Evolutionary conservation across 2,888 invertebrate genomes (phyloP), one percentile per base, ranked within the genome.

Genomic region (Apeira syringaria): DNA sequence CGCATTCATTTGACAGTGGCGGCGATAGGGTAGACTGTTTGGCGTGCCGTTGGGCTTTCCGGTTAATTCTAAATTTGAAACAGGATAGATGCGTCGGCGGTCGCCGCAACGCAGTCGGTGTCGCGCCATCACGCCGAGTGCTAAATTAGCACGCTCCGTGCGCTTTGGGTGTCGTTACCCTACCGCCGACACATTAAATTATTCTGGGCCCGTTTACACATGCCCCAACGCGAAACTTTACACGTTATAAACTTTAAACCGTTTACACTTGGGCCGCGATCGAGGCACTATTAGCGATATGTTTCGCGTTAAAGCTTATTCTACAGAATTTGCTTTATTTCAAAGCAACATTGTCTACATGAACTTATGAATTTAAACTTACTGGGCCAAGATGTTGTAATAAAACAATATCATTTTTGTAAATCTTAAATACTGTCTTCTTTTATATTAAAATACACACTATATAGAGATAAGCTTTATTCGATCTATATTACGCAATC

Each of bases 171-270:
- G 61, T 61, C 64, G 62, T 61, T 63, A 61, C 61, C 62, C 64
- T 58, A 51, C 58, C 60, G 54, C 50, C 53, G 60, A 54, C 60
- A 65, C 64, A 69, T 68, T 61, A 68, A 68, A 72, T 72, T 80
- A 80, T 80, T 79, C 78, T 56, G 60, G 75, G 73, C 72, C 64
- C 65, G 42, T 68, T 65, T 64, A 65, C 79, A 76, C 70, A 70
- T 75, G 70, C 55, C 64, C 48, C 50, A 56, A 48, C 50, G 48
- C 42, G 40, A 56, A 61, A 58, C 53, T 61, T 68, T 59, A 58
- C 69, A 61, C 68, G 52, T 62, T 68, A 57, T 68, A 59, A 69
- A 68, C 45, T 61, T 60, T 50, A 32, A 17, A 18, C 36, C 34
- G 44, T 52, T 60, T 46, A 44, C 41, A 45, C 60, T 45, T 54